Evolutionary conservation across 1,140 invertebrate species (phyloP).

Genomic region (Anthonomus grandis): DNA sequence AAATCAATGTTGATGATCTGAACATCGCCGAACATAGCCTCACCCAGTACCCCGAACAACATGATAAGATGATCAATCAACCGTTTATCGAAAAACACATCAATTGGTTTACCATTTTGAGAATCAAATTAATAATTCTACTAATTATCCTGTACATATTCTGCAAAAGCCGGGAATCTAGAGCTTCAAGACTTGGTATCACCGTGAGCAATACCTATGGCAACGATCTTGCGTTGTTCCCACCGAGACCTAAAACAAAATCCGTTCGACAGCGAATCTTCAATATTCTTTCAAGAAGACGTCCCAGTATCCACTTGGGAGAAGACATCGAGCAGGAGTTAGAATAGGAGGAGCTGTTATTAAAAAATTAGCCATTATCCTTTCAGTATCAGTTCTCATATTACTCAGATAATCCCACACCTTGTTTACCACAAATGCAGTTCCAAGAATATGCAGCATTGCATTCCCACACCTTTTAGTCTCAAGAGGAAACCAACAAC

Average conservation of each 20-base stretch:
- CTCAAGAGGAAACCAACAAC: too few species aligned
- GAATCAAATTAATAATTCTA: neutral
- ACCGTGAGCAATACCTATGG: neutral
- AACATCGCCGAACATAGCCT: conserved; percentile 3
- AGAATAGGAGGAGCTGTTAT: too few species aligned
- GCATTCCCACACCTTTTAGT: too few species aligned
- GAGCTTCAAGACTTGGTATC: neutral
- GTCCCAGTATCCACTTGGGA: neutral
- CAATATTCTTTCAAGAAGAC: neutral
- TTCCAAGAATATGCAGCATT: too few species aligned
- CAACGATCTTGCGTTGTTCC: too few species aligned
- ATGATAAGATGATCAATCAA: neutral
- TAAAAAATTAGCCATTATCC: too few species aligned
- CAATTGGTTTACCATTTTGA: neutral
- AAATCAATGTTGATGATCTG: conserved; percentile 9
- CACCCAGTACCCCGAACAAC: neutral
- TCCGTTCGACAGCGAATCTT: neutral
- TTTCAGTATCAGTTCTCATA: too few species aligned
- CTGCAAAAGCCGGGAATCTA: neutral
- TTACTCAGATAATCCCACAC: too few species aligned
- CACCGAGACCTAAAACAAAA: too few species aligned
- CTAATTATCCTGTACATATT: neutral
- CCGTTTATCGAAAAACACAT: neutral
- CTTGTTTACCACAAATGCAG: too few species aligned
- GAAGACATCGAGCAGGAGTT: neutral